Base-by-base conservation (phyloP, 1,140 invertebrate genomes). In the Linepithema humile region DNA sequence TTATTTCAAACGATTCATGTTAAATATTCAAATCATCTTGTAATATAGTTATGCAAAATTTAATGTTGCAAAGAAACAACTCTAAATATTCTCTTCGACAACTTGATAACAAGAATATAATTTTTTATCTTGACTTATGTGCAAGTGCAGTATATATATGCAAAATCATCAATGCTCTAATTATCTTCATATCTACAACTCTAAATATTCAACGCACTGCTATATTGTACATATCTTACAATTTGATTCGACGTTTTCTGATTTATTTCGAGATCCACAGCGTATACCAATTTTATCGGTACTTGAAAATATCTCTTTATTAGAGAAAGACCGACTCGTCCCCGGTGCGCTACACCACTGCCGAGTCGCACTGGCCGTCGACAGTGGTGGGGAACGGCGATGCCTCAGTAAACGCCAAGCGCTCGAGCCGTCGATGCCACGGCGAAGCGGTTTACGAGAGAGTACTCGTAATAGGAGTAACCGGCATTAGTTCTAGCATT, bases 351-450 rank as follows among this genome's bases (percentile, higher is more conserved):
- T 83, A 85, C 78, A 80, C 85, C 80, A 59, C 20, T 89, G 82
- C 29, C 40, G 17, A 74, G 40, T 50, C 78, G 78, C 78, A 87
- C 73, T 67, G 74, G 69, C 48, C 74, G 74, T 35, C 59, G 69
- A 32, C 67, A 82, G 29, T 74, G 62, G 70, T 53, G 40, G 75
- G 67, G 77, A 67, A 65, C 82, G 70, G 59, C 85, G 85, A 84
- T 87, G 85, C 85, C 83, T 90, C 87, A 89, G 89, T 91, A 90
- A 91, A 91, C 90, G 90, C 83, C 83, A 85, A 91, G 85, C 87
- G 85, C 50, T 89, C 82, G 88, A 88, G 74, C 82, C 72, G 82
- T 84, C 84, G 70, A 84, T 84, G 84, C 64, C 29, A 40, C 50
- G 73, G 82, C 55, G 82, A 62, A 84, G 74, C 77, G 69, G 82